These are phyloP conservation scores for Polydesmus complanatus DNA, from an alignment of 2,888 invertebrate species.

Conservation along the genomic window DNA sequence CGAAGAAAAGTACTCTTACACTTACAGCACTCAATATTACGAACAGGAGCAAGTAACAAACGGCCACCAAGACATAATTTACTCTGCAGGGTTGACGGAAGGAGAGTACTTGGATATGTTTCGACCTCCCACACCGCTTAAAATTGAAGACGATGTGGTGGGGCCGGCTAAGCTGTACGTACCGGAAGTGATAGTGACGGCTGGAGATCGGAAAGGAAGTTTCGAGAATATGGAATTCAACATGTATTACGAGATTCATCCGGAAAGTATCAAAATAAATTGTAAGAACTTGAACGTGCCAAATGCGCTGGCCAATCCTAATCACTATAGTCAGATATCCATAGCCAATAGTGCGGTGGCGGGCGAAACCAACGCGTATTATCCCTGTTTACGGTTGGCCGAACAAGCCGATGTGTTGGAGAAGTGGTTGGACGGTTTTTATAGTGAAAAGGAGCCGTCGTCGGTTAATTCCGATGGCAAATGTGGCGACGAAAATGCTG, in stretches of 20 bases:
- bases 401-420: neutral
- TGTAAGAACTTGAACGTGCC: neutral
- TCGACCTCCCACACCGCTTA: neutral
- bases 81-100: neutral
- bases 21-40: neutral
- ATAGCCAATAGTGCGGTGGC: neutral
- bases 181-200: neutral
- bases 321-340: neutral
- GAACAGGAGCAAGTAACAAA: too few relatives aligned
- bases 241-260: neutral
- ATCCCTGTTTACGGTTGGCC: neutral
- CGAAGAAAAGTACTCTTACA: neutral
- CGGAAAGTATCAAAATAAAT: neutral
- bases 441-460: neutral
- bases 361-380: neutral
- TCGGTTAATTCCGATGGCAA: neutral
- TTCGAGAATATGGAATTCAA: neutral
- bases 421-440: neutral
- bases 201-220: neutral
- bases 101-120: neutral
- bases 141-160: neutral
- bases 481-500: neutral
- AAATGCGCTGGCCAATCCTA: neutral
- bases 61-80: neutral
- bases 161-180: neutral